Conservation (phyloP, 2,888 invertebrate species). For the Drosophila rellima region DNA sequence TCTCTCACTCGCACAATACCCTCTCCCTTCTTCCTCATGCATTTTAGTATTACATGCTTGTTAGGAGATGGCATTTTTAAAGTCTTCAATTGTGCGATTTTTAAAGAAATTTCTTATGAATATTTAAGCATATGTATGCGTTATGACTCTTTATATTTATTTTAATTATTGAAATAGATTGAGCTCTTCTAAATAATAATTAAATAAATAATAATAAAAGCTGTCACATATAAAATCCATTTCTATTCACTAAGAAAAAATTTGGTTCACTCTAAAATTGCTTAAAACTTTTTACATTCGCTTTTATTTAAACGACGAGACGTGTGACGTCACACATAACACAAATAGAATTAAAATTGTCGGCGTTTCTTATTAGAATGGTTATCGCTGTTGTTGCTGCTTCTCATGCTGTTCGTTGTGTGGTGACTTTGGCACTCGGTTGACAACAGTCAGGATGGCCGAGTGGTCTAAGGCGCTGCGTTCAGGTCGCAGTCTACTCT, state of each 20-base stretch:
- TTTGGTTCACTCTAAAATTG: background rate
- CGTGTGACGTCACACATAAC: background rate
- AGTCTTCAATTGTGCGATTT: conserved; percentile 3
- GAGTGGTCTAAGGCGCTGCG: conserved; percentile 69
- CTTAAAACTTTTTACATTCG: background rate
- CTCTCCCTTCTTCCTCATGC: background rate
- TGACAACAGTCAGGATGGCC: conserved; percentile 53
- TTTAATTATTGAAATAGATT: too few relatives aligned
- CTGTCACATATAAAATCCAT: too few relatives aligned
- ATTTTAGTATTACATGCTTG: conserved; percentile 25
- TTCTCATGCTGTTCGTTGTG: background rate
- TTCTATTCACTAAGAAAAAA: too few relatives aligned
- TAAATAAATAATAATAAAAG: too few relatives aligned
- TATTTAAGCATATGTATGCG: background rate
- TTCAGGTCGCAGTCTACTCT: conserved; percentile 69
- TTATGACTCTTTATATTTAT: too few relatives aligned
- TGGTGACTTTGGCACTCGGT: background rate
- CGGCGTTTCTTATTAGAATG: background rate
- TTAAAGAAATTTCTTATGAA: conserved; percentile 14
- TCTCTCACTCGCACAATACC: conserved; percentile 49
- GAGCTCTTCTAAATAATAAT: too few relatives aligned
- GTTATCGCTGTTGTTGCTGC: background rate
- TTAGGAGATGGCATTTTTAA: conserved; percentile 27
- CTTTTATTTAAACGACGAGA: background rate
- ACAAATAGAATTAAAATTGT: background rate